phyloP scores from a whole-genome alignment of 2,888 invertebrate genomes.

The Hyles lineata region DNA sequence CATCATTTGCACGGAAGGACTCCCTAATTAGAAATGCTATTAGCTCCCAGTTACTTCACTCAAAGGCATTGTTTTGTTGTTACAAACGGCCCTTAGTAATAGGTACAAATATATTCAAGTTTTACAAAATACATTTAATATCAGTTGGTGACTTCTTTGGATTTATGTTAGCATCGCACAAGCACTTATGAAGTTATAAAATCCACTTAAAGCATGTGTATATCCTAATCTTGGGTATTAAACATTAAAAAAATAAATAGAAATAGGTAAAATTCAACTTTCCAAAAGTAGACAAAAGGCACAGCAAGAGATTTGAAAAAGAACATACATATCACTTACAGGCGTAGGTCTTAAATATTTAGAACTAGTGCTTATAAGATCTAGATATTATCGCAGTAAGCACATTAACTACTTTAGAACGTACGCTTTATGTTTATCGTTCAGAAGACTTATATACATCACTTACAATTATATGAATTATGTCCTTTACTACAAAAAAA shows the following conservation, averaged over 20 bases:
- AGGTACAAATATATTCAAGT: neutral
- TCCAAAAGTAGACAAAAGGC: constrained; percentile 26
- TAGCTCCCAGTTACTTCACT: neutral
- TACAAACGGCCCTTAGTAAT: neutral
- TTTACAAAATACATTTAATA: neutral
- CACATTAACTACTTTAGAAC: constrained; percentile 82
- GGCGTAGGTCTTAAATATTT: constrained; percentile 2
- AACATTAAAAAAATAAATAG: constrained; percentile 13
- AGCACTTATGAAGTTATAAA: neutral
- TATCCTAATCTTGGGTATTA: neutral
- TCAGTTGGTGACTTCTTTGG: neutral
- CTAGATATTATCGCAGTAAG: constrained; percentile 50
- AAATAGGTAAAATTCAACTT: constrained; percentile 1
- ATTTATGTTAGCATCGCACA: neutral
- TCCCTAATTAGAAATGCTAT: no score
- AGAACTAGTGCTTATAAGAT: constrained; percentile 1
- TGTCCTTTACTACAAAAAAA: neutral
- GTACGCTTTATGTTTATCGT: constrained; percentile 71
- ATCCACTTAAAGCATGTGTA: neutral
- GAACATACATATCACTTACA: constrained; percentile 10
- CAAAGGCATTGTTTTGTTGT: neutral
- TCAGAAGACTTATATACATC: constrained; percentile 52
- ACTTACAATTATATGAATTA: constrained; percentile 23
- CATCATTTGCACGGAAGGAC: no score
- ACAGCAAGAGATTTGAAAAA: constrained; percentile 15